These are phyloP conservation scores for Brachypodius melanocephalos DNA, from an alignment of 2,113 vertebrate genomes.

Conservation along the genomic window DNA sequence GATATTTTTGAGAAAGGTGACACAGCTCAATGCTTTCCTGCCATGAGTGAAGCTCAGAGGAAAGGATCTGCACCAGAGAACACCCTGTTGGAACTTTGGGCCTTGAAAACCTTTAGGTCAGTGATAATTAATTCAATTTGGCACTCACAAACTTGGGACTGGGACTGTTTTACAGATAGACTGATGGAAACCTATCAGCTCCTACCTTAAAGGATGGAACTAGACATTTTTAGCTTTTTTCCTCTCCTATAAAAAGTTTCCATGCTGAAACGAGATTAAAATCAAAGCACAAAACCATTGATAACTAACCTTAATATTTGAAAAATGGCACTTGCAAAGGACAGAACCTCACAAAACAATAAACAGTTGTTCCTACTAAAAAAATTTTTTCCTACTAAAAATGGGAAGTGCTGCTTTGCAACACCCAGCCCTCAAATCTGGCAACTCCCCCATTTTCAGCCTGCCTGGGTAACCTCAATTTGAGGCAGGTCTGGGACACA, in stretches of 20 bases:
- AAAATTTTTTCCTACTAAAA: background rate
- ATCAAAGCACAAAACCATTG: background rate
- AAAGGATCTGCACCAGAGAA: background rate
- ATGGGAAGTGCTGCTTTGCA: background rate
- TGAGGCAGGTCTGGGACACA: background rate
- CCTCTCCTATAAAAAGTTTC: background rate
- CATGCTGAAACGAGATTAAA: background rate
- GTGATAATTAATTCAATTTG: background rate
- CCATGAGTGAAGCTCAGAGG: background rate
- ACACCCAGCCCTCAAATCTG: background rate
- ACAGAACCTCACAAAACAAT: background rate
- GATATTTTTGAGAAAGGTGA: background rate
- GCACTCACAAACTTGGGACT: background rate
- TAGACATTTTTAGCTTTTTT: background rate
- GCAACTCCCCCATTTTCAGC: fast-evolving
- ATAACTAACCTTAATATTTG: background rate
- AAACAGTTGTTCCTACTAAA: background rate
- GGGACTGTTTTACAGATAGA: background rate
- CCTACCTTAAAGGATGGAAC: background rate
- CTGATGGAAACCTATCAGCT: background rate
- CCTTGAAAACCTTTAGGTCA: background rate
- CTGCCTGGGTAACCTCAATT: background rate
- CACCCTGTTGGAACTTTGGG: background rate
- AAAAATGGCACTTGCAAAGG: background rate
- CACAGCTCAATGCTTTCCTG: background rate